These are phyloP conservation scores for Promerops cafer DNA, from an alignment of 2,113 vertebrate genomes.

Conservation along the genomic window DNA sequence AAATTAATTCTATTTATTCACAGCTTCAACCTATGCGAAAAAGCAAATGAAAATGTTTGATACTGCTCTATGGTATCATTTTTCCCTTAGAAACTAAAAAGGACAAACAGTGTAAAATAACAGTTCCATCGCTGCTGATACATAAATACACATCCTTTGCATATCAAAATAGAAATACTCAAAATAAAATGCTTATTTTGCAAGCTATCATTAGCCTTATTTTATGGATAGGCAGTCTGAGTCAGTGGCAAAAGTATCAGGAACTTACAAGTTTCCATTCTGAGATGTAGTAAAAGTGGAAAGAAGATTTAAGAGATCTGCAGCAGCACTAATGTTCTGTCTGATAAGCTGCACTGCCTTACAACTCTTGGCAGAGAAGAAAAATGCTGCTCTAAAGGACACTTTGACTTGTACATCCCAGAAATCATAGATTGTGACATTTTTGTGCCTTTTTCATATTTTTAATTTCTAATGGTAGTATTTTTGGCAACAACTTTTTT, in stretches of 20 bases:
- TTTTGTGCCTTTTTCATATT: background rate
- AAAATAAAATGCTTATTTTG: background rate
- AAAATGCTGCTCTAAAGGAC: background rate
- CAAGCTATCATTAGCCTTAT: background rate
- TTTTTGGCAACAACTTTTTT: background rate
- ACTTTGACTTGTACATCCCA: background rate
- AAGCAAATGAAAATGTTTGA: background rate
- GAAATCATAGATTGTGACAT: background rate
- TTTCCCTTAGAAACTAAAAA: background rate
- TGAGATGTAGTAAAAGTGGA: background rate
- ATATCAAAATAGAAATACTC: background rate
- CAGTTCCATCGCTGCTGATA: background rate
- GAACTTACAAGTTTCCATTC: background rate
- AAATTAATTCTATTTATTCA: background rate
- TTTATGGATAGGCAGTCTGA: background rate
- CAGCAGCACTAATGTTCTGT: background rate
- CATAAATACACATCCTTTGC: background rate
- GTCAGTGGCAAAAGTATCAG: background rate
- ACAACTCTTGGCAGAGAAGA: background rate
- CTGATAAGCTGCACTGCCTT: background rate
- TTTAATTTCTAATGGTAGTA: background rate
- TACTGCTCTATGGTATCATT: background rate
- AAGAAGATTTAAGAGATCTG: background rate
- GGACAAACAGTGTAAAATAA: background rate
- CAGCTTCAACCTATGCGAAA: background rate